phyloP scores from a whole-genome alignment of 2,797 vertebrate species.

The Schizopygopsis malacanthus region DNA sequence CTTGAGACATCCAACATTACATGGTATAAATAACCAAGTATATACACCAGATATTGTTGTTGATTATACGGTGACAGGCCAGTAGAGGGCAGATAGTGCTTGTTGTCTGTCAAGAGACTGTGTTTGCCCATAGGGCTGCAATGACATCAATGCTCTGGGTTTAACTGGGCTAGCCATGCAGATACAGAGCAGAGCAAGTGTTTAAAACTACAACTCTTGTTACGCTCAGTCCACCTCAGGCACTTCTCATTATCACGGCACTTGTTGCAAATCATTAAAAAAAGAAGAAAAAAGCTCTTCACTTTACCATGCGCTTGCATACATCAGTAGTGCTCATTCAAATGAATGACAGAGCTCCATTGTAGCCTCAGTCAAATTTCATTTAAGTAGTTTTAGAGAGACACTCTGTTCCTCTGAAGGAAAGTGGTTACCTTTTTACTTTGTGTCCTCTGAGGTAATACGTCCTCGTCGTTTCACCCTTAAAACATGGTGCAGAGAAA shows the following conservation, averaged over 20 bases:
- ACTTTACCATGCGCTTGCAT: conserved; percentile 2
- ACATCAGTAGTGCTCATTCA: conserved; percentile 31
- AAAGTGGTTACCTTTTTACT: conserved; percentile 13
- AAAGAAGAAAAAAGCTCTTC: neutral
- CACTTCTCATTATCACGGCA: conserved; percentile 28
- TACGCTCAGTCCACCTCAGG: neutral
- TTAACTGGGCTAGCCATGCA: conserved; percentile 13
- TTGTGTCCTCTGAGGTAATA: conserved; percentile 9
- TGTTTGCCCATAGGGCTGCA: conserved; percentile 70
- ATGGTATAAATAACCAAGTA: neutral
- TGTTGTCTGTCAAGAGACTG: conserved; percentile 55
- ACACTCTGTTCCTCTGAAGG: neutral
- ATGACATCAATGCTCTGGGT: conserved; percentile 69
- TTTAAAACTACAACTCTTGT: neutral
- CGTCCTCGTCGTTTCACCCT: conserved; percentile 42
- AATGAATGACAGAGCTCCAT: conserved; percentile 17
- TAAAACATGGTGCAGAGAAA: conserved; percentile 57
- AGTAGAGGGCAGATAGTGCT: conserved; percentile 77
- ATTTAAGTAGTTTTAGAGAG: conserved; percentile 7
- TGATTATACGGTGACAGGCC: conserved; percentile 56
- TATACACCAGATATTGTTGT: neutral
- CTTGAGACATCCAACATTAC: neutral
- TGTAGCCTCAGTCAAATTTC: conserved; percentile 6
- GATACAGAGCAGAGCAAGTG: conserved; percentile 15
- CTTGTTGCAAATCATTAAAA: conserved; percentile 14